These are phyloP conservation scores for Holacanthella duospinosa DNA, from an alignment of 2,888 invertebrate species.

Conservation along the genomic window DNA sequence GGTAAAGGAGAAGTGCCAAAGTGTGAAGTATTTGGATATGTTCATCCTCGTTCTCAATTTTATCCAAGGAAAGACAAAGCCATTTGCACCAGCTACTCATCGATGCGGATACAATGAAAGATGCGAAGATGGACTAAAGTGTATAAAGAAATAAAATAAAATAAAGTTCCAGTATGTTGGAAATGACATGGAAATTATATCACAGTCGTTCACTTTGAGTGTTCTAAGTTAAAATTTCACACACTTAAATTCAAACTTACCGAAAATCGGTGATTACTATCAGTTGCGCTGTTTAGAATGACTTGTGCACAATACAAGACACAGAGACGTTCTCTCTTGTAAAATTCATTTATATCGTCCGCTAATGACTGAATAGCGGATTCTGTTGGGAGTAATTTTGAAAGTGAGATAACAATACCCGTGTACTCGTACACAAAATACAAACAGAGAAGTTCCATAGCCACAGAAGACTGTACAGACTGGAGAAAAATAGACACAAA, in stretches of 20 bases:
- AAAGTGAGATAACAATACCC: constrained; percentile 22
- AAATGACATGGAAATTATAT: too few relatives aligned
- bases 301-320: constrained; percentile 29
- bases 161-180: too few relatives aligned
- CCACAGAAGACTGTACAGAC: constrained; percentile 22
- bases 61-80: constrained; percentile 15
- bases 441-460: constrained; percentile 24
- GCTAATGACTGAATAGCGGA: constrained; percentile 16
- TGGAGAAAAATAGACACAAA: constrained; percentile 11
- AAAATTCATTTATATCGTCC: constrained; percentile 21
- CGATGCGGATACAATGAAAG: constrained; percentile 15
- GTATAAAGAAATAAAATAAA: constrained; percentile 1
- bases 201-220: too few relatives aligned
- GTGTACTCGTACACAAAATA: constrained; percentile 35
- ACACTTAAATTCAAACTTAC: constrained; percentile 16
- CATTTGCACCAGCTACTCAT: constrained; percentile 18
- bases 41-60: constrained; percentile 23
- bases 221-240: not conserved
- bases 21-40: constrained; percentile 26
- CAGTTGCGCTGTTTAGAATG: constrained; percentile 21
- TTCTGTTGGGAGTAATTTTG: constrained; percentile 26
- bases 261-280: constrained; percentile 18
- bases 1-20: constrained; percentile 20
- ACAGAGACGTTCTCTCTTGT: constrained; percentile 27
- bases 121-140: constrained; percentile 24